Base-by-base conservation (phyloP, 2,113 vertebrate species). In the Ceyx margarethae region DNA sequence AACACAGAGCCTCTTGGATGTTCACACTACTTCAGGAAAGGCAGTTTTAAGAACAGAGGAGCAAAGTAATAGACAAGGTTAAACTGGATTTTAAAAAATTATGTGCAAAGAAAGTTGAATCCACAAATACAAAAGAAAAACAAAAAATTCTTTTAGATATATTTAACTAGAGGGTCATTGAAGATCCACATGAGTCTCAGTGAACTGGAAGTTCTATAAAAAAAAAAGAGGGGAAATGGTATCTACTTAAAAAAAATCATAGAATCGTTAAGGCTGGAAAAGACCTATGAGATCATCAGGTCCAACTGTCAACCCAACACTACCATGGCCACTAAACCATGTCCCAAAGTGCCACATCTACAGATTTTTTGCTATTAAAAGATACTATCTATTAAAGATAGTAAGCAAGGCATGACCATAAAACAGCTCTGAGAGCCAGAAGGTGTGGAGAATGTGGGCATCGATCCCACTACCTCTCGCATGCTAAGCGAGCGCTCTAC, bases 401-500 rank as follows among this genome's bases (percentile, higher is more conserved):
- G 25, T 26, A 51, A 15, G 26, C 50, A 26, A 51, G 50, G 26
- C 25, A 35, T 26, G 23, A 17, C 23, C 25, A 13, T 25, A 51
- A 51, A 51, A 26, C 25, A 51, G 50, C 50, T 25, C 50, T 26
- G 50, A 26, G 25, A 23, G 25, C 14, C 50, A 51, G 23, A 51
- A 51, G 25, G 50, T 26, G 0, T 98, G 97, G 97, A 97, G 97
- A 97, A 98, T 98, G 97, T 96, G 94, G 97, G 97, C 97, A 97
- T 98, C 96, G 97, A 98, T 98, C 98, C 98, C 96, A 92, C 98
- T 98, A 97, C 98, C 98, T 98, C 97, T 98, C 96, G 93, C 98
- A 98, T 98, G 98, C 97, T 98, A 98, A 98, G 97, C 97, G 96
- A 98, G 97, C 97, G 96, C 98, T 98, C 97, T 98, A 98, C 93